Conservation (phyloP, 1,140 invertebrate species). For the Trypoxylus dichotomus region DNA sequence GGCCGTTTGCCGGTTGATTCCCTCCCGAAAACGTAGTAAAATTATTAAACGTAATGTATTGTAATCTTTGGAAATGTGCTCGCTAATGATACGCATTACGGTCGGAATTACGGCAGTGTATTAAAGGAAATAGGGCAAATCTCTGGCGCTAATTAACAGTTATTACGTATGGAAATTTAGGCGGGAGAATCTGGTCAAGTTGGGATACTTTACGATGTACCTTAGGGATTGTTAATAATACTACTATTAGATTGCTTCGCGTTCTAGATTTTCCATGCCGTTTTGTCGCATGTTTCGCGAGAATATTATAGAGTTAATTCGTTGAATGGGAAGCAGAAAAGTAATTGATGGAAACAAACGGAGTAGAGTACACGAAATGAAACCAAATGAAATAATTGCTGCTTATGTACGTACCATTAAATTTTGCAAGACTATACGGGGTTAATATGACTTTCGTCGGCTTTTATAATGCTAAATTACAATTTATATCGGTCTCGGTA, state of each 20-base stretch:
- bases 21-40: background rate
- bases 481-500: too few species aligned
- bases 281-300: too few species aligned
- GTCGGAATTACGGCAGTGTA: background rate
- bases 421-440: too few species aligned
- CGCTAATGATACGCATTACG: background rate
- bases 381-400: too few species aligned
- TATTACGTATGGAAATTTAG: background rate
- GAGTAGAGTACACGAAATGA: too few species aligned
- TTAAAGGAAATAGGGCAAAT: background rate
- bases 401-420: too few species aligned
- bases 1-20: background rate
- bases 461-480: too few species aligned
- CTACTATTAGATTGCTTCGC: background rate
- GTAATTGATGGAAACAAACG: too few species aligned
- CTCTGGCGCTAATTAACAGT: background rate
- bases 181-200: background rate
- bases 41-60: background rate
- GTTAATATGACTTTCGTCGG: too few species aligned
- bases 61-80: background rate
- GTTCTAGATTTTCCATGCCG: background rate
- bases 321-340: too few species aligned
- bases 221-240: too few species aligned
- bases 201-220: background rate
- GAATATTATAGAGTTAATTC: too few species aligned